Conservation (phyloP, 2,888 invertebrate genomes). For the Clusia tigrina region DNA sequence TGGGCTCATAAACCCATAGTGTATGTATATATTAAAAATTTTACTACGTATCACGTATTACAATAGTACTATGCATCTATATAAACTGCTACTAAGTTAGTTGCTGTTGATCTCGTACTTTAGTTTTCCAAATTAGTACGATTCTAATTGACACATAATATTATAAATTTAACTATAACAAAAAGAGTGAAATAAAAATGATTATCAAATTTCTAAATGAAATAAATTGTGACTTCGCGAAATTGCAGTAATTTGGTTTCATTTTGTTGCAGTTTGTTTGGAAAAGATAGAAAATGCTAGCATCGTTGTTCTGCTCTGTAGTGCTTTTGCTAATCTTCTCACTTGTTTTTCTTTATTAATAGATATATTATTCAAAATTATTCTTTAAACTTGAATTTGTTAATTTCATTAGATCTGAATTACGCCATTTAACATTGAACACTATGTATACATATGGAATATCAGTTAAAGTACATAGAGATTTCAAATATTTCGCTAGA, state of each 20-base stretch:
- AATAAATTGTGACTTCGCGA: neutral
- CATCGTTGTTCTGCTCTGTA: neutral
- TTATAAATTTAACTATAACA: neutral
- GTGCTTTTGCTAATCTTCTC: neutral
- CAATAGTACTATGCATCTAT: slow-evolving; percentile 10
- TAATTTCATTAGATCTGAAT: slow-evolving; percentile 25
- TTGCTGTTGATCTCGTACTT: neutral
- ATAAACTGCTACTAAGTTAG: slow-evolving; percentile 1
- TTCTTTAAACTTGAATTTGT: slow-evolving; percentile 22
- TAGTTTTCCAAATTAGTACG: neutral
- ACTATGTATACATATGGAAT: neutral
- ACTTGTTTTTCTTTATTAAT: slow-evolving; percentile 21
- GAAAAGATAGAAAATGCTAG: neutral
- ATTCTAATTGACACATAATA: slow-evolving; percentile 3
- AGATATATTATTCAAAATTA: slow-evolving; percentile 28
- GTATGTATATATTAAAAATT: too few species aligned
- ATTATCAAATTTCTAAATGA: neutral
- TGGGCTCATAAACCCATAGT: too few species aligned
- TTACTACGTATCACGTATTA: too few species aligned
- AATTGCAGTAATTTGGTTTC: neutral
- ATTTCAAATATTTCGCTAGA: neutral
- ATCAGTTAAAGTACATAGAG: neutral
- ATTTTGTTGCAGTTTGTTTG: slow-evolving; percentile 3
- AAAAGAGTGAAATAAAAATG: neutral
- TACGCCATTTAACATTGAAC: slow-evolving; percentile 9